Conservation (phyloP, 2,888 invertebrate species). For the Coleophora deauratella region DNA sequence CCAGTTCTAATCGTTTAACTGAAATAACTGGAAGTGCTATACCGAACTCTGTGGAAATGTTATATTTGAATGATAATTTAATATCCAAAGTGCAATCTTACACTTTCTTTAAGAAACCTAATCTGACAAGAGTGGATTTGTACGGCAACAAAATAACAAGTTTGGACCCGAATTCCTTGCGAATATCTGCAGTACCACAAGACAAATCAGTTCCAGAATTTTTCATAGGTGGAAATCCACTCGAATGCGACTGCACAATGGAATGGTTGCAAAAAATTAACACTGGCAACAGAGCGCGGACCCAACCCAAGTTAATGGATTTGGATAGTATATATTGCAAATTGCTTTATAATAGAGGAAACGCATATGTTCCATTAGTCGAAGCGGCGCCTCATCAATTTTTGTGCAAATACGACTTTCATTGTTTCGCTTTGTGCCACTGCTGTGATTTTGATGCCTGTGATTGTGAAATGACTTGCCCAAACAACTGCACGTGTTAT, state of each 20-base stretch:
- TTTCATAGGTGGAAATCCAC: constrained; percentile 88
- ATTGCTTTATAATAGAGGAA: constrained; percentile 84
- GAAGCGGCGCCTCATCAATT: constrained; percentile 88
- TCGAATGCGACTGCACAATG: constrained; percentile 92
- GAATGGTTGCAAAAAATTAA: constrained; percentile 91
- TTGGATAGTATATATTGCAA: constrained; percentile 88
- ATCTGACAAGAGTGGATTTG: constrained; percentile 86
- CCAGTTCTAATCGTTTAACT: constrained; percentile 85
- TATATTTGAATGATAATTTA: constrained; percentile 85
- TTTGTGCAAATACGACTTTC: constrained; percentile 87
- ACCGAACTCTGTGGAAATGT: constrained; percentile 86
- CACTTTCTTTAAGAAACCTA: constrained; percentile 90
- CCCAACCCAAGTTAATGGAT: constrained; percentile 88
- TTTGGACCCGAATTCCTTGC: constrained; percentile 82
- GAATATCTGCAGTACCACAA: constrained; percentile 83
- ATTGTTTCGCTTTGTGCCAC: constrained; percentile 90
- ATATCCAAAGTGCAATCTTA: constrained; percentile 89
- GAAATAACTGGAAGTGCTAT: constrained; percentile 88
- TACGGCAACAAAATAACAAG: constrained; percentile 86
- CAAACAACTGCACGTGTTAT: constrained; percentile 90
- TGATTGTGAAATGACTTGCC: constrained; percentile 95
- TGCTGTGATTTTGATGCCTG: constrained; percentile 95
- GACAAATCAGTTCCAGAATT: constrained; percentile 85
- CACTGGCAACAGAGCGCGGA: constrained; percentile 81
- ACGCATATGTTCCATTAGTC: constrained; percentile 81